Conservation (phyloP, 30 jellyfish, hydroid and myxozoan genomes). For the Chrysaora quinquecirrha region DNA sequence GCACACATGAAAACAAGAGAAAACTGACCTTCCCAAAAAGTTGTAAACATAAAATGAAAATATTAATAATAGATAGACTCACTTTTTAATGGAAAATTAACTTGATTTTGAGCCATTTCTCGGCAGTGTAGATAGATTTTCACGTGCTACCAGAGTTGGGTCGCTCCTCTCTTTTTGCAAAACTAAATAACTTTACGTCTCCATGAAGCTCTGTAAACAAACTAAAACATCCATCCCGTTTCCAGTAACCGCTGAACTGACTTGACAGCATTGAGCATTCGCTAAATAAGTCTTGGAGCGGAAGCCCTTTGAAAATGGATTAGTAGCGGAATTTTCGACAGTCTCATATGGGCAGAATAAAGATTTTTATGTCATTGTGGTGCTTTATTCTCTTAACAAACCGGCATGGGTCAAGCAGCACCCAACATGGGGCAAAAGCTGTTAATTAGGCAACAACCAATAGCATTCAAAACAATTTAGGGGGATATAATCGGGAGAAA, state of each 20-base stretch:
- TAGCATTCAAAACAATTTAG: neutral
- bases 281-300: slow-evolving; percentile 57
- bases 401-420: slow-evolving; percentile 59
- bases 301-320: slow-evolving; percentile 76
- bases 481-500: too few species aligned
- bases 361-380: slow-evolving; percentile 65
- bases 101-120: too few species aligned
- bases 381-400: slow-evolving; percentile 33
- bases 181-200: too few species aligned
- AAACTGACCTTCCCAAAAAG: too few species aligned
- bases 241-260: slow-evolving; percentile 65
- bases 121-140: too few species aligned
- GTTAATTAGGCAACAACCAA: slow-evolving; percentile 1
- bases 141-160: too few species aligned
- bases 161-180: too few species aligned
- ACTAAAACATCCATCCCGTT: slow-evolving; percentile 42
- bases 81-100: too few species aligned
- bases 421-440: slow-evolving; percentile 64
- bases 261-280: slow-evolving; percentile 44
- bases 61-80: too few species aligned
- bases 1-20: too few species aligned
- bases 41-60: too few species aligned
- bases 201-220: slow-evolving; percentile 47
- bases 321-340: slow-evolving; percentile 66
- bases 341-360: slow-evolving; percentile 59